These are phyloP conservation scores for Ptychodera flava DNA, from an alignment of 35 echinoderm and acorn worm genomes.

Conservation along the genomic window DNA sequence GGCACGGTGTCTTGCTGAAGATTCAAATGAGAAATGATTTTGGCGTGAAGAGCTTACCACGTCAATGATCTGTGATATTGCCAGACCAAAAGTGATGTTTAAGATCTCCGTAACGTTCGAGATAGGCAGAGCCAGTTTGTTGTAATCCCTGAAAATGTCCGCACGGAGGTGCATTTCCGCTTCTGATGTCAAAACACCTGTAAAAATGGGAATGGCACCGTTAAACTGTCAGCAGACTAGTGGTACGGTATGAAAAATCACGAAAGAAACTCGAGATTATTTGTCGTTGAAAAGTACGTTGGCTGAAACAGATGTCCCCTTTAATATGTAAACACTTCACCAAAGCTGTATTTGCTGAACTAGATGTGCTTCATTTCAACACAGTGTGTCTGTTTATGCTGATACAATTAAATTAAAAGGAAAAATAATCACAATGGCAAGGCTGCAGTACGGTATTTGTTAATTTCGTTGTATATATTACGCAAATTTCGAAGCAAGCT, in stretches of 20 bases:
- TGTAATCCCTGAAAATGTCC: slow-evolving; percentile 23
- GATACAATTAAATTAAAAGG: too few species aligned
- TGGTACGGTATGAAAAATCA: too few species aligned
- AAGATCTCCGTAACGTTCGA: slow-evolving; percentile 23
- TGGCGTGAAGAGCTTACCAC: slow-evolving; percentile 62
- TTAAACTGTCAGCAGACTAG: background rate
- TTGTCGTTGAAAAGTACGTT: background rate
- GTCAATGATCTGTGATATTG: slow-evolving; percentile 49
- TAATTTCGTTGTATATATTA: too few species aligned
- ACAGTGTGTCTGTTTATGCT: too few species aligned
- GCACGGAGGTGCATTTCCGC: slow-evolving; percentile 27
- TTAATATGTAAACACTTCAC: background rate
- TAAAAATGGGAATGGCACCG: background rate
- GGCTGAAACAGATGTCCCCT: background rate
- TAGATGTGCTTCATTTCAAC: background rate
- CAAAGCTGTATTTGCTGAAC: background rate
- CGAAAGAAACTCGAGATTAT: too few species aligned
- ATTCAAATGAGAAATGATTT: too few species aligned
- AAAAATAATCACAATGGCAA: too few species aligned
- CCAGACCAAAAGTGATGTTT: slow-evolving; percentile 40
- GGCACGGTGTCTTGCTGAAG: too few species aligned
- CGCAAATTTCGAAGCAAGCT: too few species aligned
- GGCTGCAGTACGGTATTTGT: too few species aligned
- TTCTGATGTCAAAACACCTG: slow-evolving; percentile 26
- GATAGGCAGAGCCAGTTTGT: slow-evolving; percentile 30